Conservation (phyloP, 2,888 invertebrate genomes). For the Eilema caniola region DNA sequence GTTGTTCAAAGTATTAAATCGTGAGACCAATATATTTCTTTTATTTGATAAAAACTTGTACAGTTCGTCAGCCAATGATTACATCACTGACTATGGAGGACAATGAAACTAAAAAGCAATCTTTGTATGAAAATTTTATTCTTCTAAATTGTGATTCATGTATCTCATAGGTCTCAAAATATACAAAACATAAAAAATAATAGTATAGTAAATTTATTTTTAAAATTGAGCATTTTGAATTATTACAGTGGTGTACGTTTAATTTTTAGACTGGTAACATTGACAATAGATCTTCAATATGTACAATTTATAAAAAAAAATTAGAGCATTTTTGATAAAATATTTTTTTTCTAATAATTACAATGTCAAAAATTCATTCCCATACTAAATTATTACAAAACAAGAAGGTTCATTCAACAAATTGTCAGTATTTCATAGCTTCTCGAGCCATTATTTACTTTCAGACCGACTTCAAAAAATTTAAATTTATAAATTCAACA, state of each 20-base stretch:
- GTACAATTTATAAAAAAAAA: no score
- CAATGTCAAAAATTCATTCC: not conserved
- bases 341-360: not conserved
- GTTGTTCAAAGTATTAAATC: slow-evolving; percentile 75
- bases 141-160: not conserved
- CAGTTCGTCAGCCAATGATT: no score
- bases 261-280: not conserved
- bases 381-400: not conserved
- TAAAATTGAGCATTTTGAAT: slow-evolving; percentile 8
- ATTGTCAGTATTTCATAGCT: not conserved
- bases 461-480: no score
- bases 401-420: not conserved
- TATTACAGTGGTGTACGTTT: not conserved
- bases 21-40: slow-evolving; percentile 62
- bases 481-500: no score
- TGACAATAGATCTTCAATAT: not conserved
- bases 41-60: slow-evolving; percentile 34
- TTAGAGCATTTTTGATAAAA: not conserved
- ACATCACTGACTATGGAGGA: no score
- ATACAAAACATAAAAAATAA: not conserved
- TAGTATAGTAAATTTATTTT: not conserved
- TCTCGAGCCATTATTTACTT: no score
- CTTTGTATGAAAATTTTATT: not conserved
- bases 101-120: not conserved
- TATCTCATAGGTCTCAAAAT: slow-evolving; percentile 7